Evolutionary conservation across 1,140 invertebrate genomes (phyloP).

Genomic region (Drosophila lacertosa): DNA sequence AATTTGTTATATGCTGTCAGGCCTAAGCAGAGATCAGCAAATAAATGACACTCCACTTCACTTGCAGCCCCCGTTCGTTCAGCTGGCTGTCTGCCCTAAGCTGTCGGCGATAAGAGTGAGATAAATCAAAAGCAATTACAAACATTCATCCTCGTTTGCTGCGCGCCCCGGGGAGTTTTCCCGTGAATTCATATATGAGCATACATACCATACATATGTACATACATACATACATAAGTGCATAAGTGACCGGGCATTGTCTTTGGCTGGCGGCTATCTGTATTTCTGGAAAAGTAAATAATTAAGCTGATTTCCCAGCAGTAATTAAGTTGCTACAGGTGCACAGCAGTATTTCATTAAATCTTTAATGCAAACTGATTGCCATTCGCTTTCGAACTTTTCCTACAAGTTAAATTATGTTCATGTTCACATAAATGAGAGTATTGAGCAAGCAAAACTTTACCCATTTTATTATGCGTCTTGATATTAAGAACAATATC

Average conservation of each 20-base stretch:
- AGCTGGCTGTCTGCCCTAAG: not conserved
- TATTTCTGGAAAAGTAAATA: conserved; percentile 46
- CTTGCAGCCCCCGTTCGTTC: not conserved
- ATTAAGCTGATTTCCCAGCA: conserved; percentile 63
- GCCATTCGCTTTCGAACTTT: not conserved
- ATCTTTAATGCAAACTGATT: conserved; percentile 44
- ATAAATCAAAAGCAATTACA: conserved; percentile 81
- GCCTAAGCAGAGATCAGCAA: conserved; percentile 57
- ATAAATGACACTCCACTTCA: conserved; percentile 62
- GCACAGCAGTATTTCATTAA: conserved; percentile 43
- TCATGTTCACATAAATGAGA: conserved; percentile 11
- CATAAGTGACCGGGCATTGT: conserved; percentile 5
- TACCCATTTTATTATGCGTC: not conserved
- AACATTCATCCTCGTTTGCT: conserved; percentile 68
- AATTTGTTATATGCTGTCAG: conserved; percentile 68
- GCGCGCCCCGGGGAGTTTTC: conserved; percentile 6
- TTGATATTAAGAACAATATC: not conserved
- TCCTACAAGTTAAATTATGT: conserved; percentile 1
- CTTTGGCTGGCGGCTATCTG: conserved; percentile 22
- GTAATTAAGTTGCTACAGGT: conserved; percentile 70
- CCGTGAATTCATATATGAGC: conserved; percentile 5
- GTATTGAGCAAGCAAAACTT: not conserved
- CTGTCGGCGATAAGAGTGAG: conserved; percentile 62
- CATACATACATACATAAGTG: conserved; percentile 1
- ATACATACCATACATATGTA: conserved; percentile 10